Evolutionary conservation across 2,888 invertebrate genomes (phyloP), one percentile per base, ranked within the genome.

Genomic region (Agriopis marginaria): DNA sequence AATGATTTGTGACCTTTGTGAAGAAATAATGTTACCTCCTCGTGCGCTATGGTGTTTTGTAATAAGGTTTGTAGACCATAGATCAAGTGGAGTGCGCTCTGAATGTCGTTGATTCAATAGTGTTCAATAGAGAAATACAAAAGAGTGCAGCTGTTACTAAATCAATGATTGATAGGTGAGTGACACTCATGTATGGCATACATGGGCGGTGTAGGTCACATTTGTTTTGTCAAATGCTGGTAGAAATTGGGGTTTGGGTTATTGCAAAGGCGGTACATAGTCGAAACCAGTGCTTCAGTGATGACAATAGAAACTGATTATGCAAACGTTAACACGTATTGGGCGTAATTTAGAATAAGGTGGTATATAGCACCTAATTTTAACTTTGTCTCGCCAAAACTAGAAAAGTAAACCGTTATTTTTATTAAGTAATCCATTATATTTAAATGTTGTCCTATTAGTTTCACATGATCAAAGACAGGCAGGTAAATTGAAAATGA

Each of bases 1-100:
- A 77, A 77, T 74, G 73, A 75, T 58, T 69, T 45, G 68, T 75
- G 75, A 75, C 77, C 75, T 77, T 73, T 75, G 59, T 71, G 71
- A 58, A 51, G 74, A 73, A 75, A 77, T 71, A 65, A 72, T 66
- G 68, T 56, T 63, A 68, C 61, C 47, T 17, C 32, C 44, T 69
- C 50, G 51, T 53, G 64, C 45, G 10, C 58, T 67, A 72, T 68
- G 67, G 68, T 64, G 70, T 77, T 70, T 73, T 53, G 72, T 71
- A 75, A 77, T 68, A 65, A 55, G 64, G 62, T 63, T 66, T 66
- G 68, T 63, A 71, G 63, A 73, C 72, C 68, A 71, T 74, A 68
- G 71, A 74, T 74, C 74, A 75, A 71, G 68, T 73, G 54, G 64
- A 68, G 61, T 68, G 63, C 40, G 68, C 47, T 56, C 62, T 55